A percentile compares a stretch with the other conserved stretches of the same genome.
phyloP scores from a whole-genome alignment of 2,113 vertebrate species.

The Turdus rufiventris region DNA sequence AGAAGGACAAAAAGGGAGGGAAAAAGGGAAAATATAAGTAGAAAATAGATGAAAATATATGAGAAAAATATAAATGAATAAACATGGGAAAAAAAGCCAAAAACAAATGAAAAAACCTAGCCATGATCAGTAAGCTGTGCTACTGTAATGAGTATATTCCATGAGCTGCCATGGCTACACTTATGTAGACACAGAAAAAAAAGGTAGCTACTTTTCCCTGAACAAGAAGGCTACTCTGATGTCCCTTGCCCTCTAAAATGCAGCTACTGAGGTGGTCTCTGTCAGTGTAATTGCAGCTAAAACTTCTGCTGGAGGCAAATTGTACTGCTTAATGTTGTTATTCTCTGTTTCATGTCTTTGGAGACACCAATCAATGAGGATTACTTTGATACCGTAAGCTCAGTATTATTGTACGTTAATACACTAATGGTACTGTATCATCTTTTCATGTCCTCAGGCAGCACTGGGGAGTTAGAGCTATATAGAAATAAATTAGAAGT shows the following conservation, averaged over 20 bases:
- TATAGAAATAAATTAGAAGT: constrained; percentile 57
- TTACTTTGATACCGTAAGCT: constrained; percentile 46
- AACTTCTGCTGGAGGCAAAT: constrained; percentile 13
- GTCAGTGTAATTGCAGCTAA: neutral
- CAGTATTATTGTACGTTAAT: constrained; percentile 53
- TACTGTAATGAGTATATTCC: neutral
- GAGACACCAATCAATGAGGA: constrained; percentile 56
- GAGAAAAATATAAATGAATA: neutral
- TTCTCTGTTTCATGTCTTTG: constrained; percentile 20
- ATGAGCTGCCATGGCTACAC: neutral
- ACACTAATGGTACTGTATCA: constrained; percentile 53
- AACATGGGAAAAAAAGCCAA: neutral
- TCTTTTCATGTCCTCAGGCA: constrained; percentile 53
- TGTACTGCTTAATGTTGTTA: neutral
- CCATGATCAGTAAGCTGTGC: neutral
- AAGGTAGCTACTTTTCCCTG: neutral
- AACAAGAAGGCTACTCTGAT: neutral
- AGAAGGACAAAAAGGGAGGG: neutral
- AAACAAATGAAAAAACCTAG: neutral
- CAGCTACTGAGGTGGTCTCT: neutral
- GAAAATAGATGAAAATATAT: neutral
- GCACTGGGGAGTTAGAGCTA: constrained; percentile 7
- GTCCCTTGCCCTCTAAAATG: neutral
- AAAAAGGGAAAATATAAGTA: neutral
- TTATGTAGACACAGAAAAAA: neutral